Evolutionary conservation across 2,113 vertebrate genomes (phyloP), one percentile per base, ranked within the genome.

Genomic region (Clarias magur): DNA sequence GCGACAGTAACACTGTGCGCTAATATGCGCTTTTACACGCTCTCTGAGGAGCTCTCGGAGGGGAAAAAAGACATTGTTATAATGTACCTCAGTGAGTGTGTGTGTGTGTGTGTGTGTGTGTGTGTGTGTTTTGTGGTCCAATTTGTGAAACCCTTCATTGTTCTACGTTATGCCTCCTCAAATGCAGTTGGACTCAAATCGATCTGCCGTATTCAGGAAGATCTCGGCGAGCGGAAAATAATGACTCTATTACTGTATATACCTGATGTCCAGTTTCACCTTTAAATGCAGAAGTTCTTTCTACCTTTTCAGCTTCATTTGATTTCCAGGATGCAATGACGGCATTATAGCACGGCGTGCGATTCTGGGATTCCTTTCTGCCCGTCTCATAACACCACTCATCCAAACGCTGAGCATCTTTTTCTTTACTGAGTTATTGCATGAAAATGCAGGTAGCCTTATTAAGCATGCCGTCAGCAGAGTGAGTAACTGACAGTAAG

Each of bases 401-500:
- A 86, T 86, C 63, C 73, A 87, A 88, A 91, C 90, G 87, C 78
- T 30, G 17, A 34, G 23, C 88, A 90, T 90, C 65, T 75, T 59
- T 68, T 54, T 89, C 65, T 87, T 48, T 79, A 87, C 86, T 90
- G 78, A 85, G 75, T 88, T 89, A 80, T 91, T 85, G 67, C 80
- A 62, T 84, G 92, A 75, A 88, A 92, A 92, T 91, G 60, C 89
- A 91, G 80, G 87, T 89, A 88, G 85, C 83, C 87, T 48, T 92
- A 88, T 92, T 91, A 83, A 87, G 85, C 87, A 89, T 84, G 85
- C 89, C 91, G 93, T 88, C 83, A 38, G 73, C 90, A 91, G 89
- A 85, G 86, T 92, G 91, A 90, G 93, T 94, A 91, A 83, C 90
- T 93, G 94, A 93, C 90, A 93, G 92, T 91, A 89, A 95, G 94